Conservation (phyloP, 2,888 invertebrate species). For the Clepsis dumicolana region DNA sequence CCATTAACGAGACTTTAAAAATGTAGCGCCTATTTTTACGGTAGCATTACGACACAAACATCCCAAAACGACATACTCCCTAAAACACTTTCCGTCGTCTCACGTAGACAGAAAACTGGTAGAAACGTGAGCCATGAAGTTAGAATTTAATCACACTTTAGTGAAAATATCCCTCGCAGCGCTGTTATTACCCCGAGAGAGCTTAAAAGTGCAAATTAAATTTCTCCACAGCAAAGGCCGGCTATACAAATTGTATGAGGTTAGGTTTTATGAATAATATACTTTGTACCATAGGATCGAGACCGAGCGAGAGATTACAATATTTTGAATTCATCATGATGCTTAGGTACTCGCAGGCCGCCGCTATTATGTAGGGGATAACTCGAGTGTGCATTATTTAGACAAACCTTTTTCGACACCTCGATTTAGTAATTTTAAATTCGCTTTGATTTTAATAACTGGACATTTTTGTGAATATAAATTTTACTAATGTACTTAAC, state of each 20-base stretch:
- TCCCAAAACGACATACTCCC: neutral
- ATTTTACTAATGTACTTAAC: neutral
- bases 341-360: neutral
- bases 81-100: slow-evolving; percentile 9
- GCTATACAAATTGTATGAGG: slow-evolving; percentile 43
- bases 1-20: neutral
- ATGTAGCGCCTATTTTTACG: neutral
- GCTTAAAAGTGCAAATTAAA: slow-evolving; percentile 74
- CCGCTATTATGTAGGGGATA: slow-evolving; percentile 3
- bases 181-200: slow-evolving; percentile 51
- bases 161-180: slow-evolving; percentile 54
- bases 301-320: slow-evolving; percentile 13
- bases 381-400: neutral
- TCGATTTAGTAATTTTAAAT: neutral
- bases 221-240: slow-evolving; percentile 64
- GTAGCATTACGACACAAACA: neutral
- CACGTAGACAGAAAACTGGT: slow-evolving; percentile 13
- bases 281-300: slow-evolving; percentile 12
- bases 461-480: neutral
- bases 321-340: slow-evolving; percentile 18
- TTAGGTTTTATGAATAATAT: slow-evolving; percentile 70
- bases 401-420: neutral
- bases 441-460: neutral
- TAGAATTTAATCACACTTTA: slow-evolving; percentile 52
- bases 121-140: slow-evolving; percentile 42